Evolutionary conservation across 2,888 invertebrate species (phyloP), one percentile per base, ranked within the genome.

Genomic region (Macrosiphum euphorbiae): DNA sequence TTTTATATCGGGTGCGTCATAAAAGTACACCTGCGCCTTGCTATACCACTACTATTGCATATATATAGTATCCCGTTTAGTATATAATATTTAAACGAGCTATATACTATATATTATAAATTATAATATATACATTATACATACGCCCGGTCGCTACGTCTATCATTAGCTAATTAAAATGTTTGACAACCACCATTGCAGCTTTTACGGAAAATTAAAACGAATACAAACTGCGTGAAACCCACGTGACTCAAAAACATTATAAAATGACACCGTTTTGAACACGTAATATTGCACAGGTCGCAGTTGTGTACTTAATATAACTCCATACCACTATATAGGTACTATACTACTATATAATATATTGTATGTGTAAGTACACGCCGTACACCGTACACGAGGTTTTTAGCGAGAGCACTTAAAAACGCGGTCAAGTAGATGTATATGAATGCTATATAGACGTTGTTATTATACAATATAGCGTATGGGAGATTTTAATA

Each of bases 371-470:
- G 58, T 85, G 20, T 44, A 26, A 3, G 26, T 44, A 26, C 24
- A 24, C 11, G 11, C n/a, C n/a, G n/a, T n/a, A n/a, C n/a, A n/a
- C n/a, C n/a, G n/a, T n/a, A n/a, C 24, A 24, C 11, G 11, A 52
- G 55, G 88, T 20, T 88, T 88, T 55, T 11, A 55, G 55, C 88
- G 55, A 55, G 88, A 88, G 20, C 88, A 55, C 55, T 88, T 61
- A 61, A n/a, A 89, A 89, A 89, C 61, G 7, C 89, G 89, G 89
- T 89, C 61, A 61, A 89, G 89, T 61, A 89, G 35, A 52, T 67
- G 20, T 78, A 35, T 78, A 35, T 61, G 13, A 1, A 44, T 44
- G 26, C 5, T 26, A 26, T 41, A 55, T 78, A 55, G 58, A 44
- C 44, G 67, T 90, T 50, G 41, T 67, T 67, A 67, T 58, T 26